Base-by-base conservation (phyloP, 2,888 invertebrate genomes). In the Xylophagus ater region DNA sequence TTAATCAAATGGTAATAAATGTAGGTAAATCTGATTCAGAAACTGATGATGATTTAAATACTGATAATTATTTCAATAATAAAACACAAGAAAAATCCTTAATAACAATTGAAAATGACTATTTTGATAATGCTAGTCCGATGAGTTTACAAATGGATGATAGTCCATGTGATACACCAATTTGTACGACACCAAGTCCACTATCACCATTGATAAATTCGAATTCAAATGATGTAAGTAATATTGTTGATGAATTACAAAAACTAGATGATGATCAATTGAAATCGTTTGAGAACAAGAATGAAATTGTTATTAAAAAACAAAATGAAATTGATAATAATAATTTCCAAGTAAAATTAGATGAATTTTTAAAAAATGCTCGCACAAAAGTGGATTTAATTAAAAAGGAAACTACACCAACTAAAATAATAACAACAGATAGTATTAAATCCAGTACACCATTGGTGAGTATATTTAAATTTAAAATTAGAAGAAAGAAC, bases 301-400 rank as follows among this genome's bases (percentile, higher is more conserved):
- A 6, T 21, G 20, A 13, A 9, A 12, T 23, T 21, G 13, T 3
- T n/a, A 5, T 4, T 12, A 21, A 12, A 12, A 23, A 31, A 18
- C n/a, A 12, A 17, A 9, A 17, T 17, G 17, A 19, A 31, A 31
- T 51, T 26, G 50, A 52, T 2, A 57, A 54, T 39, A 57, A 58
- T 31, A 47, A 49, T 25, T 62, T 62, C 24, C 55, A 62, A 38
- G 52, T 53, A 21, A 58, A 59, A 43, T 46, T 62, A 19, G 59
- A 61, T 39, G 54, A 55, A 37, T 61, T 57, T 34, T 49, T 60
- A 1, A 62, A 58, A 46, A 55, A 52, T 28, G 57, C 55, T 10
- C 55, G 59, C 8, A 56, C 54, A 4, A 55, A 58, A 41, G 47
- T 58, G 17, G 40, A 48, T 12, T 14, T 32, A 18, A 32, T 29